Percentiles rank a stretch among this genome's conserved stretches.
Conservation (phyloP, 2,888 invertebrate species). For the Brachycybe producta region DNA sequence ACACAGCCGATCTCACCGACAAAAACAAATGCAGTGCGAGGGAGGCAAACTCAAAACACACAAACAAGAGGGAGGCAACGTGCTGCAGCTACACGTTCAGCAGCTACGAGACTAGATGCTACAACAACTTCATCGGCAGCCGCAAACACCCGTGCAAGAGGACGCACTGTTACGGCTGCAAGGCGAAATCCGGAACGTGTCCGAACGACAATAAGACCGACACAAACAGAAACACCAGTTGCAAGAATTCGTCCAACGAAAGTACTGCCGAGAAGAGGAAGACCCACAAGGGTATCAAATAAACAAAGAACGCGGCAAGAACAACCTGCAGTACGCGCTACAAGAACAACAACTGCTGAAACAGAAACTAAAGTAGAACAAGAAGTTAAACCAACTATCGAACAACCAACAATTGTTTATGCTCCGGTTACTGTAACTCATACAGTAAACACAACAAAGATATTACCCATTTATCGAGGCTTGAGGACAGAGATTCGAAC, state of each 20-base stretch:
- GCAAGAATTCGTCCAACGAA: slow-evolving; percentile 1
- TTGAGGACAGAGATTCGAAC: slow-evolving; percentile 20
- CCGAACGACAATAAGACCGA: slow-evolving; percentile 13
- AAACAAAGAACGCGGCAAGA: neutral
- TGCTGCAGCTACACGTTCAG: slow-evolving; percentile 6
- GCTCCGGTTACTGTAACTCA: slow-evolving; percentile 19
- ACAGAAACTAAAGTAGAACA: neutral
- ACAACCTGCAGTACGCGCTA: neutral
- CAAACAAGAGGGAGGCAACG: neutral
- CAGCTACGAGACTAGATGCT: neutral
- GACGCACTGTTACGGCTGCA: neutral
- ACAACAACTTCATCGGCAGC: neutral
- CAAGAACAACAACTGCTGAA: neutral
- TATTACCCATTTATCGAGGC: slow-evolving; percentile 20
- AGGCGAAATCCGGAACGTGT: neutral
- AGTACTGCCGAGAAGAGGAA: neutral
- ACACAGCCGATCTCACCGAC: neutral
- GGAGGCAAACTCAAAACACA: neutral
- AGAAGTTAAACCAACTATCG: neutral
- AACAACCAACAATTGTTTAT: neutral
- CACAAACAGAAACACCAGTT: slow-evolving; percentile 7
- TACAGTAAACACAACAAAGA: slow-evolving; percentile 18
- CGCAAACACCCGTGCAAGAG: neutral
- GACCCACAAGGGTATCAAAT: slow-evolving; percentile 7
- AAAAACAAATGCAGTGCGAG: neutral